A percentile compares a stretch with the other conserved stretches of the same genome.
These are phyloP conservation scores for Limnephilus auricula DNA, from an alignment of 2,888 invertebrate species.

Conservation along the genomic window DNA sequence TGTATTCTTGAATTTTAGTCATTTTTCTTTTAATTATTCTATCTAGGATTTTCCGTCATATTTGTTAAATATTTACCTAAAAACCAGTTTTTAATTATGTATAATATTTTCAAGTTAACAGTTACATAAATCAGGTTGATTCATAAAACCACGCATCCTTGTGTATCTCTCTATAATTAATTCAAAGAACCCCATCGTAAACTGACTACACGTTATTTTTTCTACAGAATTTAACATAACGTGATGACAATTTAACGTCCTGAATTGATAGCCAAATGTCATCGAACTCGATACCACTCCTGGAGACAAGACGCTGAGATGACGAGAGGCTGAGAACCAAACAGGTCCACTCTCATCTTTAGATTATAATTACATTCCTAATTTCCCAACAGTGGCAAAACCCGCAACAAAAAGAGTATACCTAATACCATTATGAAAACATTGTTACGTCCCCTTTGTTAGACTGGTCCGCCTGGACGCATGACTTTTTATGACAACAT, in stretches of 20 bases:
- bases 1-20: no score
- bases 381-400: neutral
- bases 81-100: neutral
- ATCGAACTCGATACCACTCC: neutral
- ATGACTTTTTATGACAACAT: no score
- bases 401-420: neutral
- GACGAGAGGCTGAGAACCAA: neutral
- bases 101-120: neutral
- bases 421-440: neutral
- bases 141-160: neutral
- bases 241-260: neutral
- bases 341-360: neutral
- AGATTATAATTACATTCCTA: neutral
- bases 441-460: neutral
- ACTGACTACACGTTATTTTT: neutral
- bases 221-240: neutral
- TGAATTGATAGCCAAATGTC: neutral
- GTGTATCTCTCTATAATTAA: neutral
- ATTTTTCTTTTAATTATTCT: no score
- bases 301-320: neutral
- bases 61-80: neutral
- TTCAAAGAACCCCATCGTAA: conserved; percentile 2
- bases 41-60: neutral
- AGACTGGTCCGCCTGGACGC: neutral
- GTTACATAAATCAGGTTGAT: neutral